phyloP scores from a whole-genome alignment of 2,113 vertebrate species.

The Eudorcas thomsonii region DNA sequence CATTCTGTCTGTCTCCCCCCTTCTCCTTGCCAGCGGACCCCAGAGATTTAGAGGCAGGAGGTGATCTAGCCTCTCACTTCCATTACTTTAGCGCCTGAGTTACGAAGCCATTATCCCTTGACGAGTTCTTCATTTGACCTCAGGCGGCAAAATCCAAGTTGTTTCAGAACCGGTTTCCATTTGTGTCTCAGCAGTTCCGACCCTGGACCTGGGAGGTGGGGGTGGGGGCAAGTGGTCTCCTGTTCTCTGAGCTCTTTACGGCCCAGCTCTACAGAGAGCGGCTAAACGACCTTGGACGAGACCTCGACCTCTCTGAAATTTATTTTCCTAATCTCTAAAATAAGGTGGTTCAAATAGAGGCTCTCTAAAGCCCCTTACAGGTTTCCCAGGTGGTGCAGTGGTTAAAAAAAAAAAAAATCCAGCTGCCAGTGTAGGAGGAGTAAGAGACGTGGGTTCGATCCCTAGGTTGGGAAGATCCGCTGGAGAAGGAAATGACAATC shows the following conservation, averaged over 20 bases:
- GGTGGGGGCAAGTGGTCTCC: rapidly evolving
- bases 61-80: not conserved
- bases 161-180: rapidly evolving
- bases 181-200: rapidly evolving
- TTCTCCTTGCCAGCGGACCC: not conserved
- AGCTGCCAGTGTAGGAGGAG: not conserved
- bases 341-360: not conserved
- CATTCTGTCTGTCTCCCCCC: not conserved
- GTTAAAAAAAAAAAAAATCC: not conserved
- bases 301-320: not conserved
- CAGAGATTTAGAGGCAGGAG: constrained; percentile 50
- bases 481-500: not conserved
- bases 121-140: constrained; percentile 56
- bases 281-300: not conserved
- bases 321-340: not conserved
- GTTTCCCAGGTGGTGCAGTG: not conserved
- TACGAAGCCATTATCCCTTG: constrained; percentile 27
- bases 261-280: rapidly evolving
- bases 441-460: not conserved
- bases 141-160: not conserved
- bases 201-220: not conserved
- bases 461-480: not conserved
- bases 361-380: not conserved
- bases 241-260: not conserved
- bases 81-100: constrained; percentile 51